phyloP scores from a whole-genome alignment of 37 sponge, comb jelly and placozoan species.

The Hormiphora californensis region DNA sequence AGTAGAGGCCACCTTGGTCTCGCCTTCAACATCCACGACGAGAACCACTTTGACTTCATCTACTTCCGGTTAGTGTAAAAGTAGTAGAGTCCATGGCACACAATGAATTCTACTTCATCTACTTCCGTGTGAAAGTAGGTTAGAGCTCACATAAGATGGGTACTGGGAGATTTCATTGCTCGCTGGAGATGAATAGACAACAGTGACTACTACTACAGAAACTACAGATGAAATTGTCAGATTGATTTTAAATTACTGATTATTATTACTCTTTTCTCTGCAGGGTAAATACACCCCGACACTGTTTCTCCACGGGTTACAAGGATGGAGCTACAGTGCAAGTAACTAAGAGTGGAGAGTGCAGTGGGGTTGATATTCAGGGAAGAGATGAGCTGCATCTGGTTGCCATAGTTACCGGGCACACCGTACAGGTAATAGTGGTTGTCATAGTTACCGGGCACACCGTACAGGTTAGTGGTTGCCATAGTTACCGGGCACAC shows the following conservation, averaged over 20 bases:
- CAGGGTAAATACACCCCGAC: not conserved
- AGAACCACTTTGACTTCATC: not conserved
- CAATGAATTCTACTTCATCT: not conserved
- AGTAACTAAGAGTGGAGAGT: not conserved
- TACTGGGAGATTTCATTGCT: too few species aligned
- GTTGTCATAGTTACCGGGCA: not conserved
- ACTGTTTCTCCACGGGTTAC: conserved; percentile 15
- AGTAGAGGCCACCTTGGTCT: not conserved
- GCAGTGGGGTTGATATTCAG: not conserved
- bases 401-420: not conserved
- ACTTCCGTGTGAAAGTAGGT: too few species aligned
- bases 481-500: not conserved
- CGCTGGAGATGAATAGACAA: too few species aligned
- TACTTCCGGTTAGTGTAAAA: not conserved
- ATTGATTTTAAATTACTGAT: too few species aligned
- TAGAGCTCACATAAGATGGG: too few species aligned
- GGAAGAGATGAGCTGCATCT: not conserved
- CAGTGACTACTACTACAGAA: too few species aligned
- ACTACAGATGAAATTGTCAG: too few species aligned
- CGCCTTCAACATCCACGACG: conserved; percentile 12
- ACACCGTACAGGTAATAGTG: not conserved
- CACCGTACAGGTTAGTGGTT: not conserved
- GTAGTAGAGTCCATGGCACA: not conserved
- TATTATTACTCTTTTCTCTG: too few species aligned
- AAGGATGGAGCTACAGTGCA: conserved; percentile 2